Conservation (phyloP, 2,888 invertebrate genomes). For the Tenthredo mesomela region DNA sequence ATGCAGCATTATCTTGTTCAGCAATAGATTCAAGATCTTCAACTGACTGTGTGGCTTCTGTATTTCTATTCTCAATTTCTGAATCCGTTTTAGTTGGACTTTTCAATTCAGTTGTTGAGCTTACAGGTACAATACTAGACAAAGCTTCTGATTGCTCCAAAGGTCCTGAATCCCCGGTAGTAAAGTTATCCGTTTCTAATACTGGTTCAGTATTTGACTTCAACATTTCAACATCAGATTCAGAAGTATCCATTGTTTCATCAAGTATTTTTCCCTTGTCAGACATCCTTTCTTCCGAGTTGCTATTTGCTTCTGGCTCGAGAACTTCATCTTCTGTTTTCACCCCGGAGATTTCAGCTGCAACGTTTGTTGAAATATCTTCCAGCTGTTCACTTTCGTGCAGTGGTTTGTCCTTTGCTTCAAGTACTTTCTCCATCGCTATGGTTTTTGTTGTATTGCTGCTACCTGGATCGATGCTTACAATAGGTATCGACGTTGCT, state of each 20-base stretch:
- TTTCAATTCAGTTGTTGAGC: neutral
- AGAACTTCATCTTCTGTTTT: neutral
- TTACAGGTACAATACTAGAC: neutral
- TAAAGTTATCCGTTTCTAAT: neutral
- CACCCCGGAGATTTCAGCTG: neutral
- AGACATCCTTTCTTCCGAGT: neutral
- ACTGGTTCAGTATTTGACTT: neutral
- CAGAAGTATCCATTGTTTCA: conserved; percentile 13
- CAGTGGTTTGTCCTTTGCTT: neutral
- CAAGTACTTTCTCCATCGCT: neutral
- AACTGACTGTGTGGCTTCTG: neutral
- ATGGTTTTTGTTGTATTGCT: neutral
- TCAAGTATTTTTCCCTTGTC: neutral
- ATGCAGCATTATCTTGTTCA: conserved; percentile 1
- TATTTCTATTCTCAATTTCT: neutral
- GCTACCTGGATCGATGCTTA: neutral
- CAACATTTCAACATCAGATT: neutral
- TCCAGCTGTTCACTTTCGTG: neutral
- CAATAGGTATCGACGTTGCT: neutral
- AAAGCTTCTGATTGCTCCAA: neutral
- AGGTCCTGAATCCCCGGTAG: neutral
- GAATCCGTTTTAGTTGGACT: neutral
- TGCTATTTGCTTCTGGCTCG: neutral
- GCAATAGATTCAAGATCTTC: neutral
- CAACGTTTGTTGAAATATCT: neutral